phyloP scores from a whole-genome alignment of 1,140 invertebrate genomes.

The Batillaria attramentaria region DNA sequence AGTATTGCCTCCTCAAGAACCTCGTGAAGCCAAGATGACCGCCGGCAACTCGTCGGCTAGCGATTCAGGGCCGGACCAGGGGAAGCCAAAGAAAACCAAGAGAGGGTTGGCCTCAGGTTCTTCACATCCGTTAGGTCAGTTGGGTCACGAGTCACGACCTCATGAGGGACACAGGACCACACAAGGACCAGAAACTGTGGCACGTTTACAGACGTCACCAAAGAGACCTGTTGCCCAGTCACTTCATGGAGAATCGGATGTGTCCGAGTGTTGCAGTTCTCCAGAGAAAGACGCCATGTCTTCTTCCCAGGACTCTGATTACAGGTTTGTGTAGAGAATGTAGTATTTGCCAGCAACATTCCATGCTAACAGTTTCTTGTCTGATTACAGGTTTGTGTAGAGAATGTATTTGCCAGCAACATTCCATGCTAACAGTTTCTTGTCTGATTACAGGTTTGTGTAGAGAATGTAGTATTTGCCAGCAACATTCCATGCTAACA shows the following conservation, averaged over 20 bases:
- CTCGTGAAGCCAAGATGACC: background rate
- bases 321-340: constrained; percentile 14
- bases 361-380: no score
- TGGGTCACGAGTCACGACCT: background rate
- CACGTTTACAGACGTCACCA: background rate
- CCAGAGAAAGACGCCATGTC: constrained; percentile 17
- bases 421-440: background rate
- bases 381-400: constrained; percentile 8
- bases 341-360: no score
- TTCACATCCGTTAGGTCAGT: background rate
- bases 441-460: background rate
- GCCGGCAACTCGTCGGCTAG: background rate
- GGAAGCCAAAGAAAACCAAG: background rate
- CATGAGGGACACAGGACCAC: background rate
- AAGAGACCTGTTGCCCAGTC: background rate
- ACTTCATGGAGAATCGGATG: background rate
- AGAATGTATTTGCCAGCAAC: no score
- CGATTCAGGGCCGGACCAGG: background rate
- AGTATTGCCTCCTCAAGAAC: no score
- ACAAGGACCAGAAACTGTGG: background rate
- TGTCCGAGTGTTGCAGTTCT: background rate
- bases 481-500: no score
- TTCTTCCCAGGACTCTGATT: constrained; percentile 15
- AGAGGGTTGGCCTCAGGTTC: background rate
- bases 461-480: background rate